Base-by-base conservation (phyloP, 2,888 invertebrate species). In the Oscheius sp. region DNA sequence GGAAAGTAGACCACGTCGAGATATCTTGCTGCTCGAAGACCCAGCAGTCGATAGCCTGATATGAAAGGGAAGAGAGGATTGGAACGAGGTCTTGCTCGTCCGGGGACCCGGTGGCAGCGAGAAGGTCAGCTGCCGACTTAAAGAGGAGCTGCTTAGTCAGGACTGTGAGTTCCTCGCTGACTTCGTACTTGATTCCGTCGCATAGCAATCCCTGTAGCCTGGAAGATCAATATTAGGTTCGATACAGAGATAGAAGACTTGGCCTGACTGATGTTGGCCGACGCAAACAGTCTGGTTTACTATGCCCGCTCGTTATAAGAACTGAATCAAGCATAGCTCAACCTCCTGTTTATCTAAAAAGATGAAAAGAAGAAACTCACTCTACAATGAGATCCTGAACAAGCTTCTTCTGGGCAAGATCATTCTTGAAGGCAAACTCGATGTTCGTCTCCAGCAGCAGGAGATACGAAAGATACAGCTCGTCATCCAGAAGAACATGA, bases 331-430 rank as follows among this genome's bases (percentile, higher is more conserved):
- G 21, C 21, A 21, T 21, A 21, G 21, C 21, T 21, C 21, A 21
- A 21, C 21, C 21, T 21, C 21, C 21, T 21, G 21, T 21, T 21
- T 21, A 21, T 21, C 21, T 21, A 21, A 21, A 21, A 21, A 21
- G 21, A 42, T 42, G 7, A 7, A 42, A 42, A 42, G 42, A 42
- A 7, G 42, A 42, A 35, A 60, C 42, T 37, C 37, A 37, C 60
- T 60, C 60, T n/a, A 60, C 35, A 35, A 60, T 11, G n/a, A 60
- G n/a, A 60, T 60, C 37, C 10, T 60, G 60, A 60, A 42, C 37
- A 4, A 35, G 35, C 7, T 57, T 53, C n/a, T 29, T 57, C 32
- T 57, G 29, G 33, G 10, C 29, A 13, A 13, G 32, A 13, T 35
- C 35, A 35, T 60, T 60, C 37, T 11, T 60, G 7, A 60, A 21